These are phyloP conservation scores for Hucho hucho DNA, from an alignment of 2,113 vertebrate genomes.

Conservation along the genomic window DNA sequence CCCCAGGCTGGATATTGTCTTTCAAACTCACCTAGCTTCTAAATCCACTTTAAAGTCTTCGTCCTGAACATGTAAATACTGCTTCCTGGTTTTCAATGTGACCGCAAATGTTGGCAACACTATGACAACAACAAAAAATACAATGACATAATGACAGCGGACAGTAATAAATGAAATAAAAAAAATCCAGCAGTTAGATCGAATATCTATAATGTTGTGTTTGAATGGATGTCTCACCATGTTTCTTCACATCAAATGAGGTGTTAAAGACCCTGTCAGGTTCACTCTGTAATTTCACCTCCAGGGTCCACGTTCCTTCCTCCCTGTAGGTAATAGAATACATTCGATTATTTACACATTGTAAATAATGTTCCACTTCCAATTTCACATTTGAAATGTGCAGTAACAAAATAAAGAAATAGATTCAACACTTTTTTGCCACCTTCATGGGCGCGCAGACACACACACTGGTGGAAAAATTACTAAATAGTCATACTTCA, in stretches of 20 bases:
- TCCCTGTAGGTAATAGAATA: constrained; percentile 8
- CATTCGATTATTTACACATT: background rate
- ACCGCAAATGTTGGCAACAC: constrained; percentile 37
- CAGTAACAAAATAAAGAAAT: background rate
- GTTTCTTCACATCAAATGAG: constrained; percentile 22
- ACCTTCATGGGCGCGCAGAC: background rate
- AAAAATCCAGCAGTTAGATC: no score
- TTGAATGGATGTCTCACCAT: constrained; percentile 8
- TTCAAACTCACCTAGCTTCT: constrained; percentile 24
- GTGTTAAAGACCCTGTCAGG: background rate
- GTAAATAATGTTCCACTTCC: no score
- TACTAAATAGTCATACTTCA: no score
- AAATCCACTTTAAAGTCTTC: background rate
- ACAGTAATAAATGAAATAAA: background rate
- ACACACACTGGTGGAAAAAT: background rate
- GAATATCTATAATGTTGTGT: no score
- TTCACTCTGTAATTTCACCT: background rate
- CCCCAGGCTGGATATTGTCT: no score
- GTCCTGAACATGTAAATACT: constrained; percentile 33
- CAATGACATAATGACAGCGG: background rate
- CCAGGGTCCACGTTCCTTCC: constrained; percentile 14
- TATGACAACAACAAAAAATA: background rate
- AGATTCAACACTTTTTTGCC: background rate
- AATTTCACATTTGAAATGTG: no score
- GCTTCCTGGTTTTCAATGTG: constrained; percentile 4